phyloP scores from a whole-genome alignment of 2,797 vertebrate species.

The Pygocentrus nattereri region DNA sequence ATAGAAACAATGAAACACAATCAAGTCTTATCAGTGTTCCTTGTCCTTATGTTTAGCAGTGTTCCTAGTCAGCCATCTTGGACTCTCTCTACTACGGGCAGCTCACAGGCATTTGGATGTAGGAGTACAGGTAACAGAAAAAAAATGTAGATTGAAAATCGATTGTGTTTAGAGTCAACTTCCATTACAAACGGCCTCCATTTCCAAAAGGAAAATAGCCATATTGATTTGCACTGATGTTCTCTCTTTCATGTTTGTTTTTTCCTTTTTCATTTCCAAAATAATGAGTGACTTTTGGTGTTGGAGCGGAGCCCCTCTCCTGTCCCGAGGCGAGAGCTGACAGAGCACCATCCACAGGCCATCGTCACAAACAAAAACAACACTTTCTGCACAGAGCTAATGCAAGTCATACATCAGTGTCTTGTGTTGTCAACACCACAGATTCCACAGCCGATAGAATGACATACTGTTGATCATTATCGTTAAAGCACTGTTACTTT shows the following conservation, averaged over 20 bases:
- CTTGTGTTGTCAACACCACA: constrained; percentile 41
- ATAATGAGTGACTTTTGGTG: constrained; percentile 51
- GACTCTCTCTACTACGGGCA: neutral
- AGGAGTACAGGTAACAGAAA: neutral
- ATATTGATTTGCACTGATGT: constrained; percentile 50
- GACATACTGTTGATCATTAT: constrained; percentile 46
- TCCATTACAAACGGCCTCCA: constrained; percentile 48
- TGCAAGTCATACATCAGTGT: constrained; percentile 54
- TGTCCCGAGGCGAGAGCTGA: constrained; percentile 42
- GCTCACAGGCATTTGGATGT: neutral
- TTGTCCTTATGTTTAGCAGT: no score
- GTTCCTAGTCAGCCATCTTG: neutral
- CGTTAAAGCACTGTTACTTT: constrained; percentile 37
- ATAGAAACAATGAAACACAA: no score
- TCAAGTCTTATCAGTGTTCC: no score
- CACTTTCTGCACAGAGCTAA: constrained; percentile 51
- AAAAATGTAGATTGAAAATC: constrained; percentile 45
- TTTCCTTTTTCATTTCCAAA: constrained; percentile 40
- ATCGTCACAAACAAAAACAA: constrained; percentile 52
- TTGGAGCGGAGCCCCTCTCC: constrained; percentile 36
- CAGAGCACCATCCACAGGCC: constrained; percentile 39
- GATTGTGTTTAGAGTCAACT: constrained; percentile 39
- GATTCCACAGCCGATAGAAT: constrained; percentile 46
- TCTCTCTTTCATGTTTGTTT: constrained; percentile 27
- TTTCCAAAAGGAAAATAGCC: constrained; percentile 50